Conservation (phyloP, 2,888 invertebrate species). For the Drosophila peninsularis region DNA sequence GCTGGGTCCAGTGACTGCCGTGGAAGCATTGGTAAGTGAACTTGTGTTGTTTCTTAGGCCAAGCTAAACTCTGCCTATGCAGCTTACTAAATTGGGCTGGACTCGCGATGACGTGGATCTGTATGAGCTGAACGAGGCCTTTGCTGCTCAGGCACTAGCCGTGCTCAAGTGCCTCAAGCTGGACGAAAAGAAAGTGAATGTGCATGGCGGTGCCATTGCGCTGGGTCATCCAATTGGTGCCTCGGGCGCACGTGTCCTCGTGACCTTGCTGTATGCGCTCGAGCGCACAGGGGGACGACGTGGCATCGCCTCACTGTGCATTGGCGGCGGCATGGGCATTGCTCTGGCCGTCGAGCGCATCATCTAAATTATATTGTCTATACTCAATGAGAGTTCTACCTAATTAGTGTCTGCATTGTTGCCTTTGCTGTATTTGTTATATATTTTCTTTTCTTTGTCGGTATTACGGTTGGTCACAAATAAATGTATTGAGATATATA, state of each 20-base stretch:
- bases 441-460: slow-evolving; percentile 3
- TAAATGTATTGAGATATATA: slow-evolving; percentile 1
- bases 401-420: background rate
- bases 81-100: slow-evolving; percentile 88
- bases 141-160: slow-evolving; percentile 90
- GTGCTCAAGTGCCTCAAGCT: slow-evolving; percentile 88
- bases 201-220: slow-evolving; percentile 93
- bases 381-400: background rate
- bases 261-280: slow-evolving; percentile 90
- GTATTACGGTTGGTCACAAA: slow-evolving; percentile 45
- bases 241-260: slow-evolving; percentile 88
- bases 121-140: slow-evolving; percentile 95
- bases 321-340: slow-evolving; percentile 96
- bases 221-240: slow-evolving; percentile 94
- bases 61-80: slow-evolving; percentile 22
- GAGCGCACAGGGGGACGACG: slow-evolving; percentile 87
- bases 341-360: slow-evolving; percentile 90
- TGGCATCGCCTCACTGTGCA: slow-evolving; percentile 91
- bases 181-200: slow-evolving; percentile 89
- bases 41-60: rapidly evolving
- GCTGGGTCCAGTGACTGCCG: slow-evolving; percentile 90
- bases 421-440: slow-evolving; percentile 15
- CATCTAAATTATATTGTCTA: slow-evolving; percentile 30
- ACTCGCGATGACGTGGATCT: slow-evolving; percentile 90
- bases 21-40: slow-evolving; percentile 88